phyloP scores from a whole-genome alignment of 2,888 invertebrate genomes.

The Hetaerina titia region DNA sequence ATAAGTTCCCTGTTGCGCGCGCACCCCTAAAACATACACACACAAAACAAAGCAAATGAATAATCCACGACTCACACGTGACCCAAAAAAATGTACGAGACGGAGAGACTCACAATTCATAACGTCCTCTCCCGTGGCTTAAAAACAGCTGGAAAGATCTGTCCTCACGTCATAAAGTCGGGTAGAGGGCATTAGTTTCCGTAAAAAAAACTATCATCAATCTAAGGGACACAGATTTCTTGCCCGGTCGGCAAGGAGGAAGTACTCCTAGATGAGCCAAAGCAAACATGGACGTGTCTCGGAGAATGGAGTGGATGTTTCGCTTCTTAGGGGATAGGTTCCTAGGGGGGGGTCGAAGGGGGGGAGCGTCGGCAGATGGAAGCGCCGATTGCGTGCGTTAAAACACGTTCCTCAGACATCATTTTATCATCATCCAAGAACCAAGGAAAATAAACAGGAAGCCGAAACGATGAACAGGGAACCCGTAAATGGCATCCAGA shows the following conservation, averaged over 20 bases:
- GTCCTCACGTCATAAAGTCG: slow-evolving; percentile 54
- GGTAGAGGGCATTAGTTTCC: slow-evolving; percentile 47
- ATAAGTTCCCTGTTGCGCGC: neutral
- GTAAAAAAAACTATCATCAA: slow-evolving; percentile 40
- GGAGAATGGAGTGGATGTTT: neutral
- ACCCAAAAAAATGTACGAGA: neutral
- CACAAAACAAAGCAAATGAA: neutral
- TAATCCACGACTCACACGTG: neutral
- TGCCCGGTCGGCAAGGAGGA: neutral
- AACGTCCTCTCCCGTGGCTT: neutral
- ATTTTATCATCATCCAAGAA: neutral
- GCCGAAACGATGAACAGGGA: neutral
- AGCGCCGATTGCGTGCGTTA: neutral
- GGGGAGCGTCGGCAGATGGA: neutral
- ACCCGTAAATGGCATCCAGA: too few relatives aligned
- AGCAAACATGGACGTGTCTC: neutral
- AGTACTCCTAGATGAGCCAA: slow-evolving; percentile 26
- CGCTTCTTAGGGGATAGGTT: neutral
- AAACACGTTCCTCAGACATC: neutral
- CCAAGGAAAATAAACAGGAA: neutral
- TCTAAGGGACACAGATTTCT: neutral
- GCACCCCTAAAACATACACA: neutral
- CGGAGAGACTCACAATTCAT: neutral
- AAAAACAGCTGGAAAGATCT: slow-evolving; percentile 51
- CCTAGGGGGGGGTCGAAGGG: too few relatives aligned